Conservation (phyloP, 2,888 invertebrate genomes). For the Apodemia zela region DNA sequence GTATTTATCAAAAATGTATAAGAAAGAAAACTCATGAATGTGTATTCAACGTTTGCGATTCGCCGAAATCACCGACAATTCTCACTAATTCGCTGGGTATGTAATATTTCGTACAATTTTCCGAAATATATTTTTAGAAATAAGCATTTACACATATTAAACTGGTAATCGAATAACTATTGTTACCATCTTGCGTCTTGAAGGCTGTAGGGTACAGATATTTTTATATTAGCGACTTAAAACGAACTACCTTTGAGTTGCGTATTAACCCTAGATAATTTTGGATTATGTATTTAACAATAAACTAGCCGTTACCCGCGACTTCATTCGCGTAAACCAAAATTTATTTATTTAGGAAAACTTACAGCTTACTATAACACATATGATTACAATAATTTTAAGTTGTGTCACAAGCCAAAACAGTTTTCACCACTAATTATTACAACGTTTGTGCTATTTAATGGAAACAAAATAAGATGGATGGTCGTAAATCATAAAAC, state of each 20-base stretch:
- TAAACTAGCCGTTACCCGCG: no score
- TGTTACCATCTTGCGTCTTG: not conserved
- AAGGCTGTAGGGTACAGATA: not conserved
- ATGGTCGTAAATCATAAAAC: no score
- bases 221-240: not conserved
- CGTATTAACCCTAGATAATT: no score
- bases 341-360: no score
- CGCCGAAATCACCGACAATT: not conserved
- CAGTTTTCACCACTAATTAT: no score
- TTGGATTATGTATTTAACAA: not conserved
- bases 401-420: no score
- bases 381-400: no score
- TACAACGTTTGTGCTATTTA: no score
- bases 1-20: no score
- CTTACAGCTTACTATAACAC: no score
- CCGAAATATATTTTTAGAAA: not conserved
- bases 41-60: not conserved
- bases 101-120: not conserved
- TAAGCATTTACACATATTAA: not conserved
- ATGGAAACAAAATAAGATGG: no score
- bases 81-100: not conserved
- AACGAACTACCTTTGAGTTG: not conserved
- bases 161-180: not conserved
- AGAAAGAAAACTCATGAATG: not conserved
- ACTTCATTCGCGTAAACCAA: no score